Evolutionary conservation across 2,113 vertebrate genomes (phyloP).

Genomic region (Microcebus tavaratra): DNA sequence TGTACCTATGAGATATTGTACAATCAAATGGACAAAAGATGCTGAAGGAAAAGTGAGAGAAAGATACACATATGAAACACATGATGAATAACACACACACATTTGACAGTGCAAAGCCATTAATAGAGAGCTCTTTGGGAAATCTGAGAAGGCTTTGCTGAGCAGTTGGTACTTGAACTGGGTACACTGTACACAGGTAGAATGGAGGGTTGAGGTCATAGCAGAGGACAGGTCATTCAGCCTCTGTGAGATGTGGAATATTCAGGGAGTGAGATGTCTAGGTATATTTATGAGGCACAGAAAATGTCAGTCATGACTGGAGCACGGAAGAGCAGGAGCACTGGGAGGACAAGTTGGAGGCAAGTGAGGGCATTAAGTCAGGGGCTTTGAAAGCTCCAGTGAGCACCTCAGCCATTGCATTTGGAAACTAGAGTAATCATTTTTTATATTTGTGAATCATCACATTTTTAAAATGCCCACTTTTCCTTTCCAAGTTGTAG

Average conservation of each 20-base stretch:
- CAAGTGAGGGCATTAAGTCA: fast-evolving
- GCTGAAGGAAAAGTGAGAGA: neutral
- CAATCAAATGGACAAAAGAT: neutral
- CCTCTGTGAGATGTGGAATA: too few relatives aligned
- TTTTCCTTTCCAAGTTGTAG: neutral
- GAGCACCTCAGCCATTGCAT: neutral
- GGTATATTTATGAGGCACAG: too few relatives aligned
- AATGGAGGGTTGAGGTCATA: too few relatives aligned
- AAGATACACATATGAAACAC: neutral
- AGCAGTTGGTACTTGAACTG: neutral
- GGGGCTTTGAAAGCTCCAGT: neutral
- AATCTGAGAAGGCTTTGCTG: neutral
- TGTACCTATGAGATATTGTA: neutral
- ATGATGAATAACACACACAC: neutral
- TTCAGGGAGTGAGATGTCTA: neutral
- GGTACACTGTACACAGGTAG: too few relatives aligned
- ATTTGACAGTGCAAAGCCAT: neutral
- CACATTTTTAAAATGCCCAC: neutral
- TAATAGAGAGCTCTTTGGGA: neutral
- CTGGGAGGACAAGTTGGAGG: neutral
- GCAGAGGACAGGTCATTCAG: too few relatives aligned
- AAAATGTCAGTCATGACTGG: too few relatives aligned
- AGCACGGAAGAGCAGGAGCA: neutral
- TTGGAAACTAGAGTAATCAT: neutral
- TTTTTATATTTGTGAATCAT: neutral